phyloP scores from a whole-genome alignment of 2,113 vertebrate genomes.

The Hypocryptadius cinnamomeus region DNA sequence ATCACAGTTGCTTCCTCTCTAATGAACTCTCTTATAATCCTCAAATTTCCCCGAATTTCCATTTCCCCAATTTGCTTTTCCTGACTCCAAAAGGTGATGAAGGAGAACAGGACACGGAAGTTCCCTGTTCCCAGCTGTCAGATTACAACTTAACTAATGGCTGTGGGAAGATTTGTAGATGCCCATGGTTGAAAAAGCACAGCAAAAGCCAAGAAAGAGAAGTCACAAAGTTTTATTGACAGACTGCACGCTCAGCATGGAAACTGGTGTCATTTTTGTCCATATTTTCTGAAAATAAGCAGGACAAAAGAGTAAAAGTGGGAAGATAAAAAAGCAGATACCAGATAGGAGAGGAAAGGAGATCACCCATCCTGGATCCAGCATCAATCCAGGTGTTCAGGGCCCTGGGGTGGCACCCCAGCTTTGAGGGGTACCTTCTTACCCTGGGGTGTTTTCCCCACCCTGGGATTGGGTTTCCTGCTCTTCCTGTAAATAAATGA shows the following conservation, averaged over 20 bases:
- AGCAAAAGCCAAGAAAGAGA: not conserved
- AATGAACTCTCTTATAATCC: not conserved
- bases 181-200: not conserved
- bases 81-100: not conserved
- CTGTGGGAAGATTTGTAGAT: not conserved
- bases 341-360: not conserved
- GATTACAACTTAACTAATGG: not conserved
- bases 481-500: not conserved
- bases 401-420: not conserved
- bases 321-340: not conserved
- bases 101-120: not conserved
- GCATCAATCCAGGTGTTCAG: too few species aligned
- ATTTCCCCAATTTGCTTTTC: not conserved
- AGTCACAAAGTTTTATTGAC: not conserved
- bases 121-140: too few species aligned
- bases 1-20: not conserved
- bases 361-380: not conserved
- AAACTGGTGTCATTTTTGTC: not conserved
- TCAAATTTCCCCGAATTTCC: not conserved
- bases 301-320: not conserved
- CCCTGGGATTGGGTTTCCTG: not conserved
- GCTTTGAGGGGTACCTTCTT: not conserved
- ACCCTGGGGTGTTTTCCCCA: not conserved
- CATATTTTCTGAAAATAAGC: not conserved
- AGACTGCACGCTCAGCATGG: rapidly evolving